Conservation (phyloP, 2,113 vertebrate species). For the Myrmophylax atrothorax region DNA sequence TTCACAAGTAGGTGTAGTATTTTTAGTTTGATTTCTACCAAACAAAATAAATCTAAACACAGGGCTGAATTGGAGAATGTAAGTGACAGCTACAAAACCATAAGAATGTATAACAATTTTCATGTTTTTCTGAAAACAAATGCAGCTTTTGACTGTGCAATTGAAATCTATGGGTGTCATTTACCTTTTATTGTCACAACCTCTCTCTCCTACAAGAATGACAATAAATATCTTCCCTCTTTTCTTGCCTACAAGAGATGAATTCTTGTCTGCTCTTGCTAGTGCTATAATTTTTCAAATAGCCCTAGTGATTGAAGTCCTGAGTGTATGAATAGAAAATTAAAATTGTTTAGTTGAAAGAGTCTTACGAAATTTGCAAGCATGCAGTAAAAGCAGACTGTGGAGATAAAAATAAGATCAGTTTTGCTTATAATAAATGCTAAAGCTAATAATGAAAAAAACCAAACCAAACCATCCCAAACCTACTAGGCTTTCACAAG, state of each 20-base stretch:
- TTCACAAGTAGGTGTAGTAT: neutral
- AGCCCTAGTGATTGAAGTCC: neutral
- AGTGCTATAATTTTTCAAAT: constrained; percentile 39
- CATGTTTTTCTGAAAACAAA: neutral
- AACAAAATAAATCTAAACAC: neutral
- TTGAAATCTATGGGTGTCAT: neutral
- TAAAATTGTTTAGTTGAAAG: neutral
- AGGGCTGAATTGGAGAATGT: neutral
- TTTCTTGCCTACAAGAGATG: neutral
- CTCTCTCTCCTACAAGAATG: neutral
- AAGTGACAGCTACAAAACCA: neutral
- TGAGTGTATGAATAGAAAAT: constrained; percentile 12
- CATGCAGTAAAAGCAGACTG: neutral
- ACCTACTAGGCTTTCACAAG: neutral
- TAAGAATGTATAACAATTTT: neutral
- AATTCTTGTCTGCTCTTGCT: constrained; percentile 23
- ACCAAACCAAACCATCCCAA: neutral
- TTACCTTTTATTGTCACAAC: neutral
- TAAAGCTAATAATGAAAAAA: neutral
- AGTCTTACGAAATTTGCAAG: neutral
- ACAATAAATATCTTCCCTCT: neutral
- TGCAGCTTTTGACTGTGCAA: neutral
- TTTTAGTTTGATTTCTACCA: neutral
- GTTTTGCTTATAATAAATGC: neutral
- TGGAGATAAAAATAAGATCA: neutral